Conservation (phyloP, 2,888 invertebrate species). For the Caenorhabditis uteleia region DNA sequence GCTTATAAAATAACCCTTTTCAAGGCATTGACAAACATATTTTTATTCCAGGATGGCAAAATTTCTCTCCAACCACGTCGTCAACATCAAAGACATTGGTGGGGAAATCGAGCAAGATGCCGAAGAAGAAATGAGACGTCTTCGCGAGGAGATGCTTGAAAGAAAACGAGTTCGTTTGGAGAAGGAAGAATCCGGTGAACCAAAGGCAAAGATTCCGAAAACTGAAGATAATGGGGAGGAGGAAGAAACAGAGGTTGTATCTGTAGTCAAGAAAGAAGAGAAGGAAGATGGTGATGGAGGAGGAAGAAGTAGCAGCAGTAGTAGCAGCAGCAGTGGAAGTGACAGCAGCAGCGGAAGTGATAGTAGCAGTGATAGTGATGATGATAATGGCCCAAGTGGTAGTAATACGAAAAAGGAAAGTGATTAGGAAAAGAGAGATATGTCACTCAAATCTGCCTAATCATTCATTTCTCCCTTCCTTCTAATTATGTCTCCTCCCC, state of each 20-base stretch:
- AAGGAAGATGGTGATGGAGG: neutral
- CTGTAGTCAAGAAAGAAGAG: constrained; percentile 2
- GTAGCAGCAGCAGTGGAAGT: neutral
- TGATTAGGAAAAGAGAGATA: too few species aligned
- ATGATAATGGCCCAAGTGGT: neutral
- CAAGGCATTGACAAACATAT: neutral
- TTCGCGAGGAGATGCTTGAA: constrained; percentile 34
- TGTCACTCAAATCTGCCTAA: too few species aligned
- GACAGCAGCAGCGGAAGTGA: neutral
- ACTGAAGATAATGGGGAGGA: neutral
- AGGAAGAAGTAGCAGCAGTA: neutral
- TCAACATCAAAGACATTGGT: constrained; percentile 32
- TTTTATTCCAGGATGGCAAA: constrained; percentile 53
- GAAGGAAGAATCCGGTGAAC: too few species aligned
- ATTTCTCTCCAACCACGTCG: constrained; percentile 50
- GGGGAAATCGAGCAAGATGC: constrained; percentile 33
- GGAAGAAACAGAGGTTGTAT: neutral
- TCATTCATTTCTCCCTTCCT: too few species aligned
- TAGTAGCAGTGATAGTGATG: neutral
- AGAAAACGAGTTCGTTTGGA: neutral
- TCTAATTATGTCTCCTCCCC: too few species aligned
- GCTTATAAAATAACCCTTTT: too few species aligned
- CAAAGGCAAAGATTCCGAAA: neutral
- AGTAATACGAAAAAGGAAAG: too few species aligned
- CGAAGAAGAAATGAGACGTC: constrained; percentile 24